Evolutionary conservation across 2,888 invertebrate species (phyloP).

Genomic region (Nephrotoma appendiculata): DNA sequence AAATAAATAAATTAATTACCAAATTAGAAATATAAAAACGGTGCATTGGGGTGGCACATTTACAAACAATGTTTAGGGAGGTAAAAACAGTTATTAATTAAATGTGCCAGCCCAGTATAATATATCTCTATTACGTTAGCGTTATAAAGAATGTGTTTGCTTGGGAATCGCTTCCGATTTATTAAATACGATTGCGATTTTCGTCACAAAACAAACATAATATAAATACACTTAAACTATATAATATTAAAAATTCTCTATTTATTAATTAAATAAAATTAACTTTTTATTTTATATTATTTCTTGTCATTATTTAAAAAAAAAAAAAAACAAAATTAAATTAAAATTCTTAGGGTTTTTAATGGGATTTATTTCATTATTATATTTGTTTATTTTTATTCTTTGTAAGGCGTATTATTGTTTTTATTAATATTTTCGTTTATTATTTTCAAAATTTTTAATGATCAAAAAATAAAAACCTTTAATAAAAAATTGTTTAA

Average conservation of each 20-base stretch:
- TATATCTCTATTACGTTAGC: neutral
- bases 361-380: neutral
- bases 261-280: neutral
- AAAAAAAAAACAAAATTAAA: neutral
- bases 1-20: neutral
- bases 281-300: neutral
- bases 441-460: neutral
- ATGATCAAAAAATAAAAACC: neutral
- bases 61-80: neutral
- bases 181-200: neutral
- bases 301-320: neutral
- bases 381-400: neutral
- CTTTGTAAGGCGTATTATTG: neutral
- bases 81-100: neutral
- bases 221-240: neutral
- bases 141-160: neutral
- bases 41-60: neutral
- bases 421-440: neutral
- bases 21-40: neutral
- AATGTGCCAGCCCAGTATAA: neutral
- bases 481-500: neutral
- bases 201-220: neutral
- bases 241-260: neutral
- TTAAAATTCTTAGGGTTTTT: neutral
- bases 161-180: neutral